Evolutionary conservation across 2,113 vertebrate genomes (phyloP).

Genomic region (Pygoscelis adeliae): DNA sequence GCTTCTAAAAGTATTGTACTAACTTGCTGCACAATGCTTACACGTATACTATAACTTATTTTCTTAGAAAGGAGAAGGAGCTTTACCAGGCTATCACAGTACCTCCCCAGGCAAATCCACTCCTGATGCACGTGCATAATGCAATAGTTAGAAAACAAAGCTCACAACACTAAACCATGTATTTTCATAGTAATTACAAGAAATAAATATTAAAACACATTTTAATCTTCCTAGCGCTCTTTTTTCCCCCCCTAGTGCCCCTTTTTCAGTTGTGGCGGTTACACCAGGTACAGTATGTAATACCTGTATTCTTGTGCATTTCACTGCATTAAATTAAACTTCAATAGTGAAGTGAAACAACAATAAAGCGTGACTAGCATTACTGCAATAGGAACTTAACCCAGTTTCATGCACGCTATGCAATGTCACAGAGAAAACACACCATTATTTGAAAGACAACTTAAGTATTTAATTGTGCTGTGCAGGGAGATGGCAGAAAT

Average conservation of each 20-base stretch:
- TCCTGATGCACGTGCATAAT: accelerated
- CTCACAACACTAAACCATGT: background rate
- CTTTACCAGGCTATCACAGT: background rate
- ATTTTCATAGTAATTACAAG: background rate
- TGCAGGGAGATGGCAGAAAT: background rate
- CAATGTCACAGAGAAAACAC: background rate
- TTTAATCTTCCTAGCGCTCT: background rate
- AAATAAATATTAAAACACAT: background rate
- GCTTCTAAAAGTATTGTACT: background rate
- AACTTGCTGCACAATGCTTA: background rate
- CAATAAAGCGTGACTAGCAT: background rate
- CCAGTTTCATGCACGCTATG: background rate
- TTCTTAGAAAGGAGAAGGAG: background rate
- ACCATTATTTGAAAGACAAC: background rate
- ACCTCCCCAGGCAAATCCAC: background rate
- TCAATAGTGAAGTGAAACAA: background rate
- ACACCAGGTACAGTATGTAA: background rate
- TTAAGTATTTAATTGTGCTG: slow-evolving; percentile 5
- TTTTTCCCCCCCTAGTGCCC: too few species aligned
- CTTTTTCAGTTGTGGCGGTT: background rate
- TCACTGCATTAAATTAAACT: background rate
- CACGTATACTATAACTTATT: background rate
- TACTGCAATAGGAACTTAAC: background rate
- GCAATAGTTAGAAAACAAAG: background rate
- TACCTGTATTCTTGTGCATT: background rate